A percentile compares a stretch with the other conserved stretches of the same genome.
Conservation (phyloP, 1,140 invertebrate genomes). For the Pseudomyrmex sp. region DNA sequence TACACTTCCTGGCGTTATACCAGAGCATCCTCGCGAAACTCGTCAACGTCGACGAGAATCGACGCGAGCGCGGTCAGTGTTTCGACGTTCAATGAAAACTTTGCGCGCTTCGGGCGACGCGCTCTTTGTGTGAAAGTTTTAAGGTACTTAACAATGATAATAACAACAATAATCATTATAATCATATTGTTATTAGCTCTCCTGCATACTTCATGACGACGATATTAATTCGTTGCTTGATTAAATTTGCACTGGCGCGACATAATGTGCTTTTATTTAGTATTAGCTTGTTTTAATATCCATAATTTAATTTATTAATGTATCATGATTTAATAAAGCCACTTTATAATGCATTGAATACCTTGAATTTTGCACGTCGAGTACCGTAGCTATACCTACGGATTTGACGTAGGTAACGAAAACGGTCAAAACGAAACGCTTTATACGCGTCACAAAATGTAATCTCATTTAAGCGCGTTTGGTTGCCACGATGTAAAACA, state of each 20-base stretch:
- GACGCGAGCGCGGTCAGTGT: conserved; percentile 17
- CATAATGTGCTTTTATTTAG: conserved; percentile 66
- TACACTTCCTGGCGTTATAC: conserved; percentile 13
- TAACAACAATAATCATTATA: conserved; percentile 64
- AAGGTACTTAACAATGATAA: conserved; percentile 63
- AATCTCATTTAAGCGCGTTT: conserved; percentile 39
- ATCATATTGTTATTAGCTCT: conserved; percentile 59
- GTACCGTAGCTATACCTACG: neutral
- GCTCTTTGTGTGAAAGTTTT: conserved; percentile 52
- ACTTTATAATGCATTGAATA: conserved; percentile 52
- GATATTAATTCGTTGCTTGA: conserved; percentile 63
- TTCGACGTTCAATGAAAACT: neutral
- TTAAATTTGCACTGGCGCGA: conserved; percentile 56
- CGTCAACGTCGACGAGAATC: neutral
- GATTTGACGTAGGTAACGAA: conserved; percentile 35
- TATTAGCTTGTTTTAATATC: conserved; percentile 65
- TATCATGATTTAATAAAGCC: conserved; percentile 50
- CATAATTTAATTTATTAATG: conserved; percentile 64
- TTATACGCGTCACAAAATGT: conserved; percentile 10
- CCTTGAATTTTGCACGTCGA: conserved; percentile 46
- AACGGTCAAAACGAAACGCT: conserved; percentile 34
- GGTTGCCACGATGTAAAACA: conserved; percentile 32
- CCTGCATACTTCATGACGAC: conserved; percentile 47
- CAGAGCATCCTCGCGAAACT: conserved; percentile 24
- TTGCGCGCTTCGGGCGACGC: neutral